Conservation (phyloP, 2,888 invertebrate genomes). For the Phragmatobia fuliginosa region DNA sequence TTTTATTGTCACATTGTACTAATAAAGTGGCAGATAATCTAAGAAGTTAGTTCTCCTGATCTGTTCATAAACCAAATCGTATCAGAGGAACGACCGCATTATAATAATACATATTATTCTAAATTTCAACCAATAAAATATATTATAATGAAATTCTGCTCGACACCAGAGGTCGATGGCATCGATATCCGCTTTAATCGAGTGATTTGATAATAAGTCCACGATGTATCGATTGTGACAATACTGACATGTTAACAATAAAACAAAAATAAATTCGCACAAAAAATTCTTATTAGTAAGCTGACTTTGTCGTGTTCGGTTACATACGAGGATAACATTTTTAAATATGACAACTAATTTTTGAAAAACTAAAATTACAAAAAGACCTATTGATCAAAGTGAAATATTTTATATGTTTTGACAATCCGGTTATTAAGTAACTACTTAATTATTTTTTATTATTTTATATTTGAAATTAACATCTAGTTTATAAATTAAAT, state of each 20-base stretch:
- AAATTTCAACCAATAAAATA: slow-evolving; percentile 40
- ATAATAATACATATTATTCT: slow-evolving; percentile 38
- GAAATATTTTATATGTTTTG: neutral
- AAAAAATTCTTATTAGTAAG: slow-evolving; percentile 24
- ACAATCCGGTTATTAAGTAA: neutral
- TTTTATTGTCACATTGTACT: neutral
- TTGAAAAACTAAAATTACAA: neutral
- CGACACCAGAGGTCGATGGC: slow-evolving; percentile 45
- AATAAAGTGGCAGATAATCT: neutral
- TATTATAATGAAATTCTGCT: slow-evolving; percentile 49
- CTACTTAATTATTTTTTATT: too few relatives aligned
- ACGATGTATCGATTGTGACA: slow-evolving; percentile 36
- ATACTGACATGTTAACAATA: slow-evolving; percentile 43
- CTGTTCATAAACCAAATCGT: neutral
- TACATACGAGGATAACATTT: slow-evolving; percentile 19
- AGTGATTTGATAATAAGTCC: slow-evolving; percentile 42
- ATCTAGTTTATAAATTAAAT: too few relatives aligned
- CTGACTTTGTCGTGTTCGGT: slow-evolving; percentile 28
- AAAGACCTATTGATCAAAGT: neutral
- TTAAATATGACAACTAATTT: neutral
- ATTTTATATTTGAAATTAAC: too few relatives aligned
- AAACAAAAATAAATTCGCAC: slow-evolving; percentile 35
- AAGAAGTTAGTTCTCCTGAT: neutral
- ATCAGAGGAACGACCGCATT: slow-evolving; percentile 29
- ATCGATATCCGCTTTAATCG: slow-evolving; percentile 46